Conservation (phyloP, 2,797 vertebrate genomes). For the Anguilla obscura region DNA sequence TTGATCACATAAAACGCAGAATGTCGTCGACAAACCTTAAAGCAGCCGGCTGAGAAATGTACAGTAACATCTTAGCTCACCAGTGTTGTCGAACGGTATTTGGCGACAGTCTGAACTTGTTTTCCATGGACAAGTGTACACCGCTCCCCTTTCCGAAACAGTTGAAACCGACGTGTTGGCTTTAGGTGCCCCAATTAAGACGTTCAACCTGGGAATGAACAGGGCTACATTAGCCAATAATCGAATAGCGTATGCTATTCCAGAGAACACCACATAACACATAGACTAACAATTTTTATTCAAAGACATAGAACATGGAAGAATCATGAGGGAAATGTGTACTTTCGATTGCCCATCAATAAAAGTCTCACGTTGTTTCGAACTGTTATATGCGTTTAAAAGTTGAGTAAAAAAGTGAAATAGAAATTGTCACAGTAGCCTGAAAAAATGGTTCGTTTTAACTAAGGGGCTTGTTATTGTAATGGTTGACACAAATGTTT, state of each 20-base stretch:
- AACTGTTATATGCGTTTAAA: neutral
- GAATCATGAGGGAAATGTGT: neutral
- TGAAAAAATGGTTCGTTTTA: neutral
- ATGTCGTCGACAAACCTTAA: neutral
- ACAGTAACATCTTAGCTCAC: constrained; percentile 48
- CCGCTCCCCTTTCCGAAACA: constrained; percentile 69
- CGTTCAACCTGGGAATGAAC: constrained; percentile 59
- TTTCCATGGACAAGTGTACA: constrained; percentile 73
- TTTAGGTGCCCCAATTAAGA: constrained; percentile 73
- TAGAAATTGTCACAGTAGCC: neutral
- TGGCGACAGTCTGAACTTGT: constrained; percentile 51
- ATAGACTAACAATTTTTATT: neutral
- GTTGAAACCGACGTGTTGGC: constrained; percentile 59
- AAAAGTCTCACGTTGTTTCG: neutral
- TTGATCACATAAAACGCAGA: neutral
- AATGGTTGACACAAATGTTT: neutral
- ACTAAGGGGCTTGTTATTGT: neutral
- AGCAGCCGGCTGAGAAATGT: neutral
- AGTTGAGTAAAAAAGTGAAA: neutral
- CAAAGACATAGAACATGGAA: neutral
- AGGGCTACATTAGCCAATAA: neutral
- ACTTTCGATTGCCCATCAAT: neutral
- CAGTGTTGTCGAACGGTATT: constrained; percentile 67
- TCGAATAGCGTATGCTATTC: neutral
- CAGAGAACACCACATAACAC: neutral